Evolutionary conservation across 1,140 invertebrate species (phyloP), one percentile per base, ranked within the genome.

Genomic region (Caenorhabditis inopinata): DNA sequence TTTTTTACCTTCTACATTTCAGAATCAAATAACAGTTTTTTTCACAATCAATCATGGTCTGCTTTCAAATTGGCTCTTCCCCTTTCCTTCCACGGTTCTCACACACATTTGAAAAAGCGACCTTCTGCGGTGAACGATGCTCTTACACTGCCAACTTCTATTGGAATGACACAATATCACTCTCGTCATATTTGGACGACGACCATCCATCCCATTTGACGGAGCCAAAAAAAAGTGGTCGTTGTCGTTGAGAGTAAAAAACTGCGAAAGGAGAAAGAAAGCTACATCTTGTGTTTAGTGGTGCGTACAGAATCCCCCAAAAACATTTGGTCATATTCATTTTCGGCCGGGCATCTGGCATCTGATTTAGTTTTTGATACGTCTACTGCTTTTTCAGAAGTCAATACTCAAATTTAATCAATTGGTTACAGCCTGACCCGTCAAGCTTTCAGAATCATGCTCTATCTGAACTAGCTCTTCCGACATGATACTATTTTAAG

Each of bases 301-400:
- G 12, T 38, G 58, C 58, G 58, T 38, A 38, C 29, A 6, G n/a
- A 29, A 68, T 16, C n/a, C 9, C 21, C 32, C 11, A 68, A 58
- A 68, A 68, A 68, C 58, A 38, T 68, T 38, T 38, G n/a, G 58
- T 21, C 58, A 38, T 21, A 68, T 68, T 68, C 58, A 18, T 3
- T 68, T 68, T 42, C n/a, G 27, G 25, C 25, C 6, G 5, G 38
- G 14, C 14, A 14, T 58, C 23, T 21, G 7, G 35, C 27, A 62
- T 32, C 25, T 62, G 27, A 42, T 14, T 42, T 42, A 14, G 38
- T 42, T n/a, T n/a, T n/a, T n/a, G n/a, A n/a, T n/a, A n/a, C n/a
- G n/a, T n/a, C n/a, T n/a, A n/a, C n/a, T n/a, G n/a, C n/a, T n/a
- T n/a, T n/a, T n/a, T n/a, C n/a, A n/a, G n/a, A n/a, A n/a, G n/a